Conservation (phyloP, 2,797 vertebrate genomes). For the Gymnothorax javanicus region DNA sequence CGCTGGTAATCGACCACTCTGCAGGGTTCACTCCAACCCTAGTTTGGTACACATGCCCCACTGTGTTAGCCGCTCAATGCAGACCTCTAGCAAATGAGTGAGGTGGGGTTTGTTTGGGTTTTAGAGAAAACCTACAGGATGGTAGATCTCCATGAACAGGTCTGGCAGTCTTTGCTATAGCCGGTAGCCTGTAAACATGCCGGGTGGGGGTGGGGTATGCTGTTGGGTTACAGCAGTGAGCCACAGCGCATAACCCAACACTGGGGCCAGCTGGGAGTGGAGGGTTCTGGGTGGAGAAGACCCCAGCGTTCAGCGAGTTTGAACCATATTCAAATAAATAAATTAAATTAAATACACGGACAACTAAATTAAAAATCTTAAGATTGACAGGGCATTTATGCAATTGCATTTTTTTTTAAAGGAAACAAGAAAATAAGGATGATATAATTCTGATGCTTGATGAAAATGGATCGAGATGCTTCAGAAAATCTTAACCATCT, state of each 20-base stretch:
- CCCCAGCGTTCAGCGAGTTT: not conserved
- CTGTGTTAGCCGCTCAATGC: too few species aligned
- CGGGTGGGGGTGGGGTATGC: conserved; percentile 25
- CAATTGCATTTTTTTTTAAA: not conserved
- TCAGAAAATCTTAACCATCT: not conserved
- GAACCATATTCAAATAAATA: conserved; percentile 2
- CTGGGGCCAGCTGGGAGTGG: conserved; percentile 39
- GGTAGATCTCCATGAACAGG: too few species aligned
- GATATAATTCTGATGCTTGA: not conserved
- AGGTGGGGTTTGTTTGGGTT: too few species aligned
- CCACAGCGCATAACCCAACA: not conserved
- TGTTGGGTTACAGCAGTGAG: not conserved
- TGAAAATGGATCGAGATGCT: not conserved
- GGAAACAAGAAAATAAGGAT: not conserved
- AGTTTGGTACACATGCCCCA: too few species aligned
- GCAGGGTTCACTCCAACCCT: too few species aligned
- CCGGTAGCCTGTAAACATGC: conserved; percentile 46
- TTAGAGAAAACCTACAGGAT: too few species aligned
- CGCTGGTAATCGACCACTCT: too few species aligned
- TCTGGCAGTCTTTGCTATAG: too few species aligned
- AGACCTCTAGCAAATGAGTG: too few species aligned
- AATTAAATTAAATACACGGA: not conserved
- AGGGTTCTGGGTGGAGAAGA: not conserved
- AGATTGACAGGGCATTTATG: not conserved
- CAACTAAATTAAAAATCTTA: not conserved